These are phyloP conservation scores for Apamea epomidion DNA, from an alignment of 2,888 invertebrate species.

Conservation along the genomic window DNA sequence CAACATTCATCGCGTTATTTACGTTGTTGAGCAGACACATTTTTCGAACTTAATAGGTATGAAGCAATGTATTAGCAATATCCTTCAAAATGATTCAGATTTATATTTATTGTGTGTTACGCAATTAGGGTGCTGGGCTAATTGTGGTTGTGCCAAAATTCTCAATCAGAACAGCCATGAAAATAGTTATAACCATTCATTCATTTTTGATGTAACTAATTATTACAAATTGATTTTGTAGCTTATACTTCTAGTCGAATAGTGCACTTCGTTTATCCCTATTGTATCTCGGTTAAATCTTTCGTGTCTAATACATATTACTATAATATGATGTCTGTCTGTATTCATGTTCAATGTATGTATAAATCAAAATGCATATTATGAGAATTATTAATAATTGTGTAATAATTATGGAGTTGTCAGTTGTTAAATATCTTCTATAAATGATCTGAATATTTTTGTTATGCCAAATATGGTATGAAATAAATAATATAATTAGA, in stretches of 20 bases:
- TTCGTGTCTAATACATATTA: slow-evolving; percentile 53
- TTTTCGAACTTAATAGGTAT: too few species aligned
- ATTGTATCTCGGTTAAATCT: slow-evolving; percentile 40
- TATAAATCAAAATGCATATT: slow-evolving; percentile 63
- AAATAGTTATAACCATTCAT: slow-evolving; percentile 17
- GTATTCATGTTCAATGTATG: slow-evolving; percentile 56
- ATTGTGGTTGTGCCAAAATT: slow-evolving; percentile 48
- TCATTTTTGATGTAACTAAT: slow-evolving; percentile 22
- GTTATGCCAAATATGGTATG: slow-evolving; percentile 84
- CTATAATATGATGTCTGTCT: slow-evolving; percentile 51
- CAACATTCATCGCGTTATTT: too few species aligned
- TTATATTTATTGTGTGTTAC: too few species aligned
- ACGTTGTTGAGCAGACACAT: too few species aligned
- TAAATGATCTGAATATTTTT: slow-evolving; percentile 88
- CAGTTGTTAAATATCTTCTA: slow-evolving; percentile 73
- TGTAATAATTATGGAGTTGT: slow-evolving; percentile 68
- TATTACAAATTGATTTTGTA: slow-evolving; percentile 44
- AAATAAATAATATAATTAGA: slow-evolving; percentile 75
- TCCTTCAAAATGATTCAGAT: too few species aligned
- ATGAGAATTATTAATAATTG: slow-evolving; percentile 65
- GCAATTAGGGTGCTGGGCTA: not conserved
- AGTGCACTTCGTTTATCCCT: slow-evolving; percentile 53
- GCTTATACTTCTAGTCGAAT: slow-evolving; percentile 64
- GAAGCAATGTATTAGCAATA: too few species aligned
- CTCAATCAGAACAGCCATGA: slow-evolving; percentile 24